phyloP scores from a whole-genome alignment of 2,888 invertebrate species.

The Mimachlamys varia region DNA sequence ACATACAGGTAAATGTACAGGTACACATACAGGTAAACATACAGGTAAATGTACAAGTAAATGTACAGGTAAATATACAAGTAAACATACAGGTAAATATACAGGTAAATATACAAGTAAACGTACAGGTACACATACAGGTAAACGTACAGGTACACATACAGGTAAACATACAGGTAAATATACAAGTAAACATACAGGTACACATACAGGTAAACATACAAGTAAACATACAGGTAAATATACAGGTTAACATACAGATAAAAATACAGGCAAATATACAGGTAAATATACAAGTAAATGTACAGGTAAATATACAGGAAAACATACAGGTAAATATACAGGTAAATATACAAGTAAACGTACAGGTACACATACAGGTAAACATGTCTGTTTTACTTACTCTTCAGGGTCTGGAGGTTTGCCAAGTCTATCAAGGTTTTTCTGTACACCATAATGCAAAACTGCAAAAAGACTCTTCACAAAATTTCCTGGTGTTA shows the following conservation, averaged over 20 bases:
- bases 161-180: no score
- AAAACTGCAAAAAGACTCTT: conserved; percentile 54
- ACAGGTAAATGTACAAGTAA: background rate
- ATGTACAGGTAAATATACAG: no score
- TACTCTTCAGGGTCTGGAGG: conserved; percentile 66
- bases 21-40: background rate
- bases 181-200: no score
- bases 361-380: no score
- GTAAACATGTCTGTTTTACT: no score
- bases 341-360: no score
- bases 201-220: no score
- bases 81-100: background rate
- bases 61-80: background rate
- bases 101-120: background rate
- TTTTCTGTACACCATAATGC: conserved; percentile 54
- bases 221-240: no score
- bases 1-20: background rate
- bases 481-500: conserved; percentile 59
- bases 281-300: no score
- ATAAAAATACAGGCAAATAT: no score
- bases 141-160: background rate
- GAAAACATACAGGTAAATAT: no score
- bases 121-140: background rate
- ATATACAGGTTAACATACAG: no score
- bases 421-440: conserved; percentile 60